A percentile compares a stretch with the other conserved stretches of the same genome.
phyloP scores from a whole-genome alignment of 2,888 invertebrate genomes.

The Diogma glabrata region DNA sequence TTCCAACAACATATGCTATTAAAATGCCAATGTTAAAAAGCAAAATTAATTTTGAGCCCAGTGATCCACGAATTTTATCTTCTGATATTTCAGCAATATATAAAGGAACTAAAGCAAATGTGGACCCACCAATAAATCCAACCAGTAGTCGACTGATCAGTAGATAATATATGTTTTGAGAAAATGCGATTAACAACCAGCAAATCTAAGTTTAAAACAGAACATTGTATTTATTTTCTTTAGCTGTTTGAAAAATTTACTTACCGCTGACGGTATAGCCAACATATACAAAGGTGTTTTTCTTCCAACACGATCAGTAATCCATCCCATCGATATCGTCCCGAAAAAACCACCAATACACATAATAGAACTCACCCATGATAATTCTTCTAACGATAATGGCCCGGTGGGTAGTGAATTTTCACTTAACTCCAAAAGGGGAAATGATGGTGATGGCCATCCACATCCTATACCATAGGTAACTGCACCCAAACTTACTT shows the following conservation, averaged over 20 bases:
- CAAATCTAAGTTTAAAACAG: slow-evolving; percentile 22
- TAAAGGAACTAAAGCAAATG: slow-evolving; percentile 28
- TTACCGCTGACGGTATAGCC: slow-evolving; percentile 28
- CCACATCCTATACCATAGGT: slow-evolving; percentile 11
- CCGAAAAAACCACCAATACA: slow-evolving; percentile 28
- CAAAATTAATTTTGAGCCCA: slow-evolving; percentile 31
- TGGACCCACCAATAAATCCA: slow-evolving; percentile 28
- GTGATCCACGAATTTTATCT: slow-evolving; percentile 29
- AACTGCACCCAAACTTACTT: slow-evolving; percentile 10
- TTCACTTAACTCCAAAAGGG: slow-evolving; percentile 14
- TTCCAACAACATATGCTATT: slow-evolving; percentile 27
- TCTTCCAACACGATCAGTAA: slow-evolving; percentile 27
- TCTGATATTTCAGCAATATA: slow-evolving; percentile 31
- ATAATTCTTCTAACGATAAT: slow-evolving; percentile 23
- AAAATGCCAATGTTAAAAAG: slow-evolving; percentile 30
- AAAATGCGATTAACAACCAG: slow-evolving; percentile 28
- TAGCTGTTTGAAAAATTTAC: not conserved
- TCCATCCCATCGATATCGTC: slow-evolving; percentile 25
- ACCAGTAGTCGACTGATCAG: slow-evolving; percentile 25
- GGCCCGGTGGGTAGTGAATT: slow-evolving; percentile 24
- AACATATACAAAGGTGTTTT: slow-evolving; percentile 25
- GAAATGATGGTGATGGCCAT: slow-evolving; percentile 15
- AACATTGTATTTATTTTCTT: not conserved
- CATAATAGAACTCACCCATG: slow-evolving; percentile 26
- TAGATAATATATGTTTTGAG: slow-evolving; percentile 25